Conservation (phyloP, 2,888 invertebrate species). For the Latrodectus elegans region DNA sequence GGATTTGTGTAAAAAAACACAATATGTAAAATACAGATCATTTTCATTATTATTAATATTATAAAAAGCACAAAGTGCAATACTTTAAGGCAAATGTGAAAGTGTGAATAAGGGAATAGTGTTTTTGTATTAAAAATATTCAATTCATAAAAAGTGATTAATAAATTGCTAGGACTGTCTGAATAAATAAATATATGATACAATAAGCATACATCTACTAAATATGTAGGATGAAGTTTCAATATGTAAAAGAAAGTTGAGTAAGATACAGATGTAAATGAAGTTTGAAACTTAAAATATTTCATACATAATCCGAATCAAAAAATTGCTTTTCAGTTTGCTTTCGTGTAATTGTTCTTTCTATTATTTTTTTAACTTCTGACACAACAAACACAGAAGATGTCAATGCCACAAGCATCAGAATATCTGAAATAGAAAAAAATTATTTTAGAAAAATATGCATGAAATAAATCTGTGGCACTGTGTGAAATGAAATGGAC, state of each 20-base stretch:
- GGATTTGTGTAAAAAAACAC: background rate
- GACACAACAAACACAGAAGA: constrained; percentile 97
- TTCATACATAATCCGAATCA: constrained; percentile 68
- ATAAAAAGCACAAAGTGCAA: background rate
- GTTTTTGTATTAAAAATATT: constrained; percentile 1
- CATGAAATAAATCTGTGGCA: too few relatives aligned
- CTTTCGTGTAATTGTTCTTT: constrained; percentile 74
- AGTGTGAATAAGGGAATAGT: background rate
- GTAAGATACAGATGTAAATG: background rate
- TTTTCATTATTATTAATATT: background rate
- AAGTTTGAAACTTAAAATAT: background rate
- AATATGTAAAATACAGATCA: constrained; percentile 3
- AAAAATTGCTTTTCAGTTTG: constrained; percentile 64
- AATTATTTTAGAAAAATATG: background rate
- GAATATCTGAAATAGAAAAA: constrained; percentile 82
- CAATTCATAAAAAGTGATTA: constrained; percentile 5
- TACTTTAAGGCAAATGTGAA: constrained; percentile 31
- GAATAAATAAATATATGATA: background rate
- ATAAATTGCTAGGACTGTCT: background rate
- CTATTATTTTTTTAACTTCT: constrained; percentile 91
- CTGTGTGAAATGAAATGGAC: too few relatives aligned
- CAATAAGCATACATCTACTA: background rate
- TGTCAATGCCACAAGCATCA: constrained; percentile 91
- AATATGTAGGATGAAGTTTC: background rate
- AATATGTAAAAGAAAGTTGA: background rate